These are phyloP conservation scores for Eublepharis macularius DNA, from an alignment of 2,113 vertebrate species.

Conservation along the genomic window DNA sequence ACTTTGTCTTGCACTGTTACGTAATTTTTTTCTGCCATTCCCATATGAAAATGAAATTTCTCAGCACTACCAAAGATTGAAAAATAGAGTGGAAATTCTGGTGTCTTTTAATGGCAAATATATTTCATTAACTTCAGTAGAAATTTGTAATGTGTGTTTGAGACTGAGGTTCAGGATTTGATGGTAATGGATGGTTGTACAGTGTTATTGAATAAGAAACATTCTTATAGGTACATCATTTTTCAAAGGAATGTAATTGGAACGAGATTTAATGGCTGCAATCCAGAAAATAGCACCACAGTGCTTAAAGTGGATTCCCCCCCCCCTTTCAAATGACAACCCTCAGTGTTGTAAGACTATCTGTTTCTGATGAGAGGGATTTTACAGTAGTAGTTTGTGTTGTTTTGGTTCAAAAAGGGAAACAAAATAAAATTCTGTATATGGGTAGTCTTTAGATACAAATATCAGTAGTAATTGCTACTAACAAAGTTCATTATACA, in stretches of 20 bases:
- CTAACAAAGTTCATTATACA: no score
- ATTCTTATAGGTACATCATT: neutral
- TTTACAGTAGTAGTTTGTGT: neutral
- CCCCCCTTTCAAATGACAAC: slow-evolving; percentile 38
- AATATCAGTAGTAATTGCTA: no score
- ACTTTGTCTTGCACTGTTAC: neutral
- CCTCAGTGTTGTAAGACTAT: slow-evolving; percentile 20
- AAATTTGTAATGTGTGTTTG: neutral
- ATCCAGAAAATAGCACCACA: neutral
- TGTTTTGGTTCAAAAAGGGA: neutral
- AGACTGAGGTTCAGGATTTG: neutral
- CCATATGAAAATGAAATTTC: neutral
- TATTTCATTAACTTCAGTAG: neutral
- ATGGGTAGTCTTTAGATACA: no score
- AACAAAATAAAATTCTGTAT: no score
- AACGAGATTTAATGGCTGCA: neutral
- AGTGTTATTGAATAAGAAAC: slow-evolving; percentile 33
- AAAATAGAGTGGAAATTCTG: neutral
- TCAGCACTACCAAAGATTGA: neutral
- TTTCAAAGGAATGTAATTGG: neutral
- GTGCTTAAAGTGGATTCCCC: neutral
- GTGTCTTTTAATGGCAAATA: neutral
- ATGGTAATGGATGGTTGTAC: slow-evolving; percentile 22
- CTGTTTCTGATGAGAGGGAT: neutral
- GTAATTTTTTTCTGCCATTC: neutral